Evolutionary conservation across 2,888 invertebrate genomes (phyloP).

Genomic region (Galerucella nymphaeae): DNA sequence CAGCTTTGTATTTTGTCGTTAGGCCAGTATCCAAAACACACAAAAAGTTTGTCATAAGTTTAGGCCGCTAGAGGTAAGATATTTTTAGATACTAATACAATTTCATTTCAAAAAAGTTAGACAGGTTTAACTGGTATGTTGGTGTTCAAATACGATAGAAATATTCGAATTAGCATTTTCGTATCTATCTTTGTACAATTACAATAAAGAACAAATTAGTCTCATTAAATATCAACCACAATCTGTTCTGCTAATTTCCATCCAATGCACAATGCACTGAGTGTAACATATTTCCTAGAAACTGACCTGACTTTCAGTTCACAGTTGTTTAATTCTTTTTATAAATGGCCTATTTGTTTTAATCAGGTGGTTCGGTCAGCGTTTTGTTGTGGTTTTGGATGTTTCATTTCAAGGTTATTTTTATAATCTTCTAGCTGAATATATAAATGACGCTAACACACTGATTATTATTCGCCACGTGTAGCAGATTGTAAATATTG

Average conservation of each 20-base stretch:
- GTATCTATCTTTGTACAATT: too few relatives aligned
- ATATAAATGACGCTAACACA: neutral
- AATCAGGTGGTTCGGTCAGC: conserved; percentile 6
- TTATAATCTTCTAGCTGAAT: neutral
- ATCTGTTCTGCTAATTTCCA: neutral
- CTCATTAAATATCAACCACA: neutral
- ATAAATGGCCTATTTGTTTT: conserved; percentile 10
- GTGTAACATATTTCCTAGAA: neutral
- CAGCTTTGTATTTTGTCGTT: neutral
- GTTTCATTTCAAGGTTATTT: conserved; percentile 13
- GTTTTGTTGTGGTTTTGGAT: conserved; percentile 9
- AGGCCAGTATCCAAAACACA: neutral
- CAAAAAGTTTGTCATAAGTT: neutral
- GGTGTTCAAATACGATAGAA: too few relatives aligned
- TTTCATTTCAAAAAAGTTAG: too few relatives aligned
- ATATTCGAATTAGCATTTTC: too few relatives aligned
- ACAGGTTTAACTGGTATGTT: too few relatives aligned
- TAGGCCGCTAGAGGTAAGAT: neutral
- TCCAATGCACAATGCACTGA: neutral
- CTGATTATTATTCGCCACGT: conserved; percentile 5
- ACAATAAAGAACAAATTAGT: too few relatives aligned
- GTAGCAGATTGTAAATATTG: conserved; percentile 5
- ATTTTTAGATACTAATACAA: too few relatives aligned
- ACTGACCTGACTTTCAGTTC: neutral
- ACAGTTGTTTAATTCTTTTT: neutral